phyloP scores from a whole-genome alignment of 2,797 vertebrate species.

The Helarctos malayanus region DNA sequence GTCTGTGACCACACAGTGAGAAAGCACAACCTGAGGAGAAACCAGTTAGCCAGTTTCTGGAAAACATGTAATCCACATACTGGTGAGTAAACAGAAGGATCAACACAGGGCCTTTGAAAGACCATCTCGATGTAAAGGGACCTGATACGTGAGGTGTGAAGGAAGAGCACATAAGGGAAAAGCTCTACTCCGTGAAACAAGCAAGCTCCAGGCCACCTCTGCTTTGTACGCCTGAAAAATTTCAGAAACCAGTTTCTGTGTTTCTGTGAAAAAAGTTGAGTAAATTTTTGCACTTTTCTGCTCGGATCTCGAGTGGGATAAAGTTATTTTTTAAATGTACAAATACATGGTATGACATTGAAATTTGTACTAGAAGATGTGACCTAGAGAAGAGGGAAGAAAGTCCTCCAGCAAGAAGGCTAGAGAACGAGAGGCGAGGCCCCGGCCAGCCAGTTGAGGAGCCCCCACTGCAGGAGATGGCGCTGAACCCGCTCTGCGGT shows the following conservation, averaged over 20 bases:
- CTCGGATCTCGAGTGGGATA: neutral
- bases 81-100: neutral
- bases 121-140: neutral
- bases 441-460: accelerated
- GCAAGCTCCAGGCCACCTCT: neutral
- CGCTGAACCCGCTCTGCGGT: neutral
- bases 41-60: neutral
- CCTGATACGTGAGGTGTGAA: neutral
- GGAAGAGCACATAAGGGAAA: neutral
- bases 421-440: neutral
- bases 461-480: neutral
- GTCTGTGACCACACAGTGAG: neutral
- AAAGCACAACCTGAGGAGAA: too few species aligned
- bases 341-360: neutral
- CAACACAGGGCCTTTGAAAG: neutral
- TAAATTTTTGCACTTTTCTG: neutral
- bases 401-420: neutral
- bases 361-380: neutral
- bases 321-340: neutral
- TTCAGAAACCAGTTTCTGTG: neutral
- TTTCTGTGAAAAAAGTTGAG: neutral
- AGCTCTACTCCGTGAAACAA: neutral
- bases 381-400: neutral
- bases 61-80: neutral
- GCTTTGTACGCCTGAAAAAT: neutral